Evolutionary conservation across 2,113 vertebrate genomes (phyloP).

Genomic region (Machaerirhynchus nigripectus): DNA sequence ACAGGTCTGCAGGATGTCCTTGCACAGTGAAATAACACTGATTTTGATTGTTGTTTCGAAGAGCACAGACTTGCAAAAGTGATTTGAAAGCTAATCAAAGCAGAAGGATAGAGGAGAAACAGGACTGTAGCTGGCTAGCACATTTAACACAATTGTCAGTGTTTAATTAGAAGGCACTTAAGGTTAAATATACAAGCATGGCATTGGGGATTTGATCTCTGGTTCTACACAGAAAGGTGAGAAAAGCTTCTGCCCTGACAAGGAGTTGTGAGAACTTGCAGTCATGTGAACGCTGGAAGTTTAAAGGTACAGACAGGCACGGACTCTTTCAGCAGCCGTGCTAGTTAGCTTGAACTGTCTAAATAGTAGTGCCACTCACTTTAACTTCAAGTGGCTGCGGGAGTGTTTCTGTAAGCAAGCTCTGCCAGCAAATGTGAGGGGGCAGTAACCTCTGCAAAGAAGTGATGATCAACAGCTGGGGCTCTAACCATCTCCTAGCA

Average conservation of each 20-base stretch:
- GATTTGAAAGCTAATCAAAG: not conserved
- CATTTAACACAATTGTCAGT: not conserved
- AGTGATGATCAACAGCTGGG: slow-evolving; percentile 40
- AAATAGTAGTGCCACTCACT: not conserved
- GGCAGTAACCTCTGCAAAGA: slow-evolving; percentile 27
- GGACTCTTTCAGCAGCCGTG: not conserved
- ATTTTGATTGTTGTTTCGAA: not conserved
- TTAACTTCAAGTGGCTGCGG: not conserved
- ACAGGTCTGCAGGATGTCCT: not conserved
- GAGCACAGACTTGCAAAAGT: not conserved
- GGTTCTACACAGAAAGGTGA: not conserved
- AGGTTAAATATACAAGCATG: not conserved
- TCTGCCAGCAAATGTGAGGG: slow-evolving; percentile 4
- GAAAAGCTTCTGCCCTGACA: not conserved
- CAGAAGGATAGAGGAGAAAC: not conserved
- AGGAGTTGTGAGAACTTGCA: slow-evolving; percentile 1
- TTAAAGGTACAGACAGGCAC: not conserved
- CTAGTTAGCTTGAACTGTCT: not conserved
- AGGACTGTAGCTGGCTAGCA: not conserved
- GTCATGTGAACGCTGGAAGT: not conserved
- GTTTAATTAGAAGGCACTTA: slow-evolving; percentile 22
- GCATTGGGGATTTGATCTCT: not conserved
- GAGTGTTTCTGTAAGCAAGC: not conserved
- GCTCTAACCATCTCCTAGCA: not conserved
- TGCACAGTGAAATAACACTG: not conserved